Percentiles rank a stretch among this genome's conserved stretches.
These are phyloP conservation scores for Spinus olivaceus DNA, from an alignment of 2,797 vertebrate genomes.

Conservation along the genomic window DNA sequence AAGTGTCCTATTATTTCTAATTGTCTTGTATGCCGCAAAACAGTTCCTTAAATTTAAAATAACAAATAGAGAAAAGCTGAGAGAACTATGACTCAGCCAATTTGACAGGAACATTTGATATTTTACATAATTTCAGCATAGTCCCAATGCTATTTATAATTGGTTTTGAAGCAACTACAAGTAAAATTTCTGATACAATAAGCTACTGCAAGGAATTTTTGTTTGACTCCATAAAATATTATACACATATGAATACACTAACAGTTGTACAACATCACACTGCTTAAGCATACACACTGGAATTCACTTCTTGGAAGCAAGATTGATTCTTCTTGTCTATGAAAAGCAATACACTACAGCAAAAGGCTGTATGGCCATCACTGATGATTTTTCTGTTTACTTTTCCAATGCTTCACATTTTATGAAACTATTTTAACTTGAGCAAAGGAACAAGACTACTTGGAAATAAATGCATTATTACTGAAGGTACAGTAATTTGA, in stretches of 20 bases:
- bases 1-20: slow-evolving; percentile 16
- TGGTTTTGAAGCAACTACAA: neutral
- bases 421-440: neutral
- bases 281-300: neutral
- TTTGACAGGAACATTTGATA: slow-evolving; percentile 2
- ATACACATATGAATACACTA: neutral
- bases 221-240: neutral
- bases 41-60: neutral
- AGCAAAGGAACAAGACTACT: neutral
- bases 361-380: neutral
- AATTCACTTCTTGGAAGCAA: neutral
- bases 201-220: neutral
- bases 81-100: neutral
- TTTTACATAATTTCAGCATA: neutral
- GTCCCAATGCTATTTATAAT: neutral
- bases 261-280: neutral
- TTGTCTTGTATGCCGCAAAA: neutral
- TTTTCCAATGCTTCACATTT: neutral
- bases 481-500: neutral
- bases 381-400: neutral
- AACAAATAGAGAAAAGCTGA: neutral
- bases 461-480: neutral
- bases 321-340: neutral
- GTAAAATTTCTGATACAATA: neutral
- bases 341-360: neutral